Evolutionary conservation across 2,797 vertebrate genomes (phyloP).

Genomic region (Odontamblyopus rebecca): DNA sequence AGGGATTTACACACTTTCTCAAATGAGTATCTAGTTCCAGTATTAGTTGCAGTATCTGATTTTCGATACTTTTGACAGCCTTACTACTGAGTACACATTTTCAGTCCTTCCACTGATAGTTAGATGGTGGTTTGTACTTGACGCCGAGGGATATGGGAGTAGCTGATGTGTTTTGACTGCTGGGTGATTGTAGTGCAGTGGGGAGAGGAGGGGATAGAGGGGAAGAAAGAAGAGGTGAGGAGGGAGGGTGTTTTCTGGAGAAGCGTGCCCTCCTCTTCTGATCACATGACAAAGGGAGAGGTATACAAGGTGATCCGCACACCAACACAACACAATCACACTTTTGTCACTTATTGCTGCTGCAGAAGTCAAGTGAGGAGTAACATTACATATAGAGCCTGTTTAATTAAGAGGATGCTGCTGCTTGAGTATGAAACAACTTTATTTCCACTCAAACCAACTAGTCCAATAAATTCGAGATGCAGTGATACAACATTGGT

Average conservation of each 20-base stretch:
- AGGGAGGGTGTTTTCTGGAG: constrained; percentile 53
- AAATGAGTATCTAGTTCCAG: too few relatives aligned
- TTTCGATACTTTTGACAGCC: too few relatives aligned
- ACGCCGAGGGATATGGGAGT: constrained; percentile 52
- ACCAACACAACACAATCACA: constrained; percentile 12
- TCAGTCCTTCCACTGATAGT: neutral
- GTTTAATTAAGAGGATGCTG: too few relatives aligned
- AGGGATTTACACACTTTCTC: too few relatives aligned
- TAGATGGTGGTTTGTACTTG: constrained; percentile 64
- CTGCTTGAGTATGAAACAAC: too few relatives aligned
- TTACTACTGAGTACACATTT: too few relatives aligned
- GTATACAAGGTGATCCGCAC: constrained; percentile 48
- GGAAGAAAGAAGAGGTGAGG: constrained; percentile 41
- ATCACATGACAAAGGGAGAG: constrained; percentile 64
- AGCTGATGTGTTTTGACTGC: constrained; percentile 72
- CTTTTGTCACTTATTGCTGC: neutral
- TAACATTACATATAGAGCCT: too few relatives aligned
- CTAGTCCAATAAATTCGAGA: too few relatives aligned
- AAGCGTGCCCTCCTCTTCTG: constrained; percentile 57
- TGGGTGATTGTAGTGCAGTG: constrained; percentile 61
- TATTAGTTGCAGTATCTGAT: too few relatives aligned
- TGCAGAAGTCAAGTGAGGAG: neutral
- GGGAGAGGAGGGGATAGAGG: constrained; percentile 14
- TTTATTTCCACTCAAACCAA: too few relatives aligned
- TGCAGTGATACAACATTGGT: too few relatives aligned